A percentile compares a stretch with the other conserved stretches of the same genome.
Conservation (phyloP, 1,140 invertebrate species). For the Pissodes strobi region DNA sequence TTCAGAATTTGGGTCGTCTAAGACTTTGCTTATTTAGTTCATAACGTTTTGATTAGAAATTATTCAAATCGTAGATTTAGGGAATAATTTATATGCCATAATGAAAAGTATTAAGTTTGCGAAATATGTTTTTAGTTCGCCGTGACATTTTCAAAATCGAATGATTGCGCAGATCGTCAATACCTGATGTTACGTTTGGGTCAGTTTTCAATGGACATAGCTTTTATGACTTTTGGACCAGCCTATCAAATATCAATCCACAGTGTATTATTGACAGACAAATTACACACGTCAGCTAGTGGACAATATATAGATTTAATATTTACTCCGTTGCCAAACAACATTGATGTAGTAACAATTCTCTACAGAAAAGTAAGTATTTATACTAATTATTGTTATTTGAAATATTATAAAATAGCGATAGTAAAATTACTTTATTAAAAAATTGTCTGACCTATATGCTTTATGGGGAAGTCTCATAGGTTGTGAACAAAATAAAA, state of each 20-base stretch:
- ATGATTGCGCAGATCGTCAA: conserved; percentile 69
- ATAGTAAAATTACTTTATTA: too few relatives aligned
- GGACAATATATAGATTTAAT: conserved; percentile 80
- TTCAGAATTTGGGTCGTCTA: too few relatives aligned
- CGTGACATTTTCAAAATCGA: conserved; percentile 62
- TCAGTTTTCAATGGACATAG: conserved; percentile 72
- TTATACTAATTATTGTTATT: not conserved
- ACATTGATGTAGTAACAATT: conserved; percentile 69
- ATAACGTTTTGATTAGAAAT: too few relatives aligned
- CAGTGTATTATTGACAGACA: conserved; percentile 76
- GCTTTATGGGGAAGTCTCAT: too few relatives aligned
- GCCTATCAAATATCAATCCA: conserved; percentile 76
- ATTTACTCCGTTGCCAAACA: conserved; percentile 60
- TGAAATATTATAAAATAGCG: not conserved
- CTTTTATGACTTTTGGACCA: conserved; percentile 78
- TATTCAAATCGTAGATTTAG: too few relatives aligned
- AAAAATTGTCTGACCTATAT: too few relatives aligned
- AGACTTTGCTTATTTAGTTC: too few relatives aligned
- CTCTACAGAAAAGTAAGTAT: conserved; percentile 75
- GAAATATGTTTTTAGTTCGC: conserved; percentile 43
- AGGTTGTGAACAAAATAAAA: too few relatives aligned
- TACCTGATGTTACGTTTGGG: conserved; percentile 77
- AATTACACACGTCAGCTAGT: conserved; percentile 72
- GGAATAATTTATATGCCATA: too few relatives aligned
- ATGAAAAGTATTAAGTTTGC: too few relatives aligned